Base-by-base conservation (phyloP, 2,888 invertebrate species). In the Lasius platythorax region DNA sequence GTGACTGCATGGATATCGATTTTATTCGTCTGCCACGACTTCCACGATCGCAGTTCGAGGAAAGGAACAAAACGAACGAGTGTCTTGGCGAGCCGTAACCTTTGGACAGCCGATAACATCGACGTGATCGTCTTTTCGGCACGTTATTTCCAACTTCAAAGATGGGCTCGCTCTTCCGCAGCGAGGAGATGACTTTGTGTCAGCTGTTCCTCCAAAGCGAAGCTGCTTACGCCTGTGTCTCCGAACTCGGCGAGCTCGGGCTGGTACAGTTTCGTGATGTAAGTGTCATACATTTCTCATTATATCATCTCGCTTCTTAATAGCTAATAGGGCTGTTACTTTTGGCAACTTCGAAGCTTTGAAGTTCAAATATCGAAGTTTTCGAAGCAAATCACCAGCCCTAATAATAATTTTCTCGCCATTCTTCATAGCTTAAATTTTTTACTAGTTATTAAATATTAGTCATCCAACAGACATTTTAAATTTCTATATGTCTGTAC, bases 181-280 rank as follows among this genome's bases (percentile, higher is more conserved):
- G 99, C 96, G 99, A 99, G 95, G 98, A 99, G 96, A 99, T 99
- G 99, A 98, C 98, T 94, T 96, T 99, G 95, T 99, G 99, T 96
- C 99, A 99, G 96, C 97, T 99, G 93, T 99, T 99, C 95, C 96
- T 99, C 90, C 99, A 99, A 95, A 99, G 99, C 95, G 99, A 99
- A 96, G 99, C 99, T 83, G 99, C 99, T 28, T 99, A 99, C 96
- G 98, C 98, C 87, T 99, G 99, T 96, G 99, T 99, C 90, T 99
- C 99, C 50, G 99, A 99, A 95, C 96, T 99, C 75, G 99, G 99
- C 86, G 99, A 99, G 96, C 96, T 99, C 90, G 99, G 99, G 79
- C 96, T 99, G 87, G 99, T 99, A 68, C 99, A 99, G 96, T 99
- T 99, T 95, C 97, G 99, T 95, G 99, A 99, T 95, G 98, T 98